These are phyloP conservation scores for Machimus rusticus DNA, from an alignment of 2,888 invertebrate genomes.

Conservation along the genomic window DNA sequence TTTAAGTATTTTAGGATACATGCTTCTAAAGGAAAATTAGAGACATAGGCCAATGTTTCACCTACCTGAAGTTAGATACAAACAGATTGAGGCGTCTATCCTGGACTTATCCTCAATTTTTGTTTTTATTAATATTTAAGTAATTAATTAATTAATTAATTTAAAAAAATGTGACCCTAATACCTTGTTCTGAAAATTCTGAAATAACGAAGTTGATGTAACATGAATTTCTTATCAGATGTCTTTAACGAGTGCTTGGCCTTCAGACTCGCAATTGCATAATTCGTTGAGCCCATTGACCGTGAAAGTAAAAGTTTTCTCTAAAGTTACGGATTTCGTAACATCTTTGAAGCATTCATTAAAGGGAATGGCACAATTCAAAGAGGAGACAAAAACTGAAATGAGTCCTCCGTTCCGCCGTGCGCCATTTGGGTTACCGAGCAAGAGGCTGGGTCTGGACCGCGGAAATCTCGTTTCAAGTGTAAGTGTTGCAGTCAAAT, in stretches of 20 bases:
- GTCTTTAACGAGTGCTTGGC: not conserved
- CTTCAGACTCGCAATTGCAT: slow-evolving; percentile 22
- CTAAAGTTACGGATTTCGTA: not conserved
- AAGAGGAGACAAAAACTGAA: not conserved
- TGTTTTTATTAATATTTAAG: no score
- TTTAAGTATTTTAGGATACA: no score
- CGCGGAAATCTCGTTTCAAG: not conserved
- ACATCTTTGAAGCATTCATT: not conserved
- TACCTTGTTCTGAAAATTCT: not conserved
- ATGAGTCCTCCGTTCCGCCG: not conserved
- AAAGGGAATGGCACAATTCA: not conserved
- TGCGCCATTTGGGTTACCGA: not conserved
- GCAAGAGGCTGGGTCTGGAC: not conserved
- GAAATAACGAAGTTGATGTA: not conserved
- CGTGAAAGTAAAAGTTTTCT: slow-evolving; percentile 41
- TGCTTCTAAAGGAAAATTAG: no score
- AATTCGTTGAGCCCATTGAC: slow-evolving; percentile 18
- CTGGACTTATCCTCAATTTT: no score
- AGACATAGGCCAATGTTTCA: no score
- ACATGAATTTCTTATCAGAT: not conserved
- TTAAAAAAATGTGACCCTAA: no score
- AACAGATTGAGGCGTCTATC: no score
- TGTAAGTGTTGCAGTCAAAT: not conserved
- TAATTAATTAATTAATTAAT: no score
- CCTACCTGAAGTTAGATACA: no score